These are phyloP conservation scores for Struthidea cinerea DNA, from an alignment of 2,113 vertebrate species.

Conservation along the genomic window DNA sequence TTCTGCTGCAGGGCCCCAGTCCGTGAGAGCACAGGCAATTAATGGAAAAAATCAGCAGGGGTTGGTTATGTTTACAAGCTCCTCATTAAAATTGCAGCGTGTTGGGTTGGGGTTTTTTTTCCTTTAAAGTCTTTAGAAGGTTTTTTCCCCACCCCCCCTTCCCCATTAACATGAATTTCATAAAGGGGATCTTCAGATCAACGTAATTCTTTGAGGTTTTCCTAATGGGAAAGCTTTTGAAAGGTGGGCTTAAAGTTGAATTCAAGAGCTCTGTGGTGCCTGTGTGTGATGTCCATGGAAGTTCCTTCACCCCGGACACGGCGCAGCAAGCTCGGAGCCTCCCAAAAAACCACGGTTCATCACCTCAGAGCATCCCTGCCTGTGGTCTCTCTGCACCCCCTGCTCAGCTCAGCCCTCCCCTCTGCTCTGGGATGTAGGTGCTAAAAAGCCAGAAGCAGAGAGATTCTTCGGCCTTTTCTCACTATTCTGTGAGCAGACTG, in stretches of 20 bases:
- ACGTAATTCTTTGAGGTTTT: background rate
- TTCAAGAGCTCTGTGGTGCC: background rate
- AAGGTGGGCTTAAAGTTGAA: background rate
- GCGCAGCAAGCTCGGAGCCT: background rate
- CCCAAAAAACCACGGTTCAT: background rate
- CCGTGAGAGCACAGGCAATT: background rate
- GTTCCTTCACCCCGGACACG: background rate
- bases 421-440: background rate
- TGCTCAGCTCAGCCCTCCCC: background rate
- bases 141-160: accelerated
- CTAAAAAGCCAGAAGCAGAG: no score
- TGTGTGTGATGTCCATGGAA: accelerated
- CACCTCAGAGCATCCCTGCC: background rate
- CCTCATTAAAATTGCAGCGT: background rate
- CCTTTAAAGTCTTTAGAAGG: background rate
- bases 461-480: no score
- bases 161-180: background rate
- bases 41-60: background rate
- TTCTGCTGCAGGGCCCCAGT: background rate
- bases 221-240: background rate
- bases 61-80: conserved; percentile 1
- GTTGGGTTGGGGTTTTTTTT: background rate
- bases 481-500: no score
- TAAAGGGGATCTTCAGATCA: background rate
- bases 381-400: accelerated